These are phyloP conservation scores for Desoria tigrina DNA, from an alignment of 2,888 invertebrate genomes.

Conservation along the genomic window DNA sequence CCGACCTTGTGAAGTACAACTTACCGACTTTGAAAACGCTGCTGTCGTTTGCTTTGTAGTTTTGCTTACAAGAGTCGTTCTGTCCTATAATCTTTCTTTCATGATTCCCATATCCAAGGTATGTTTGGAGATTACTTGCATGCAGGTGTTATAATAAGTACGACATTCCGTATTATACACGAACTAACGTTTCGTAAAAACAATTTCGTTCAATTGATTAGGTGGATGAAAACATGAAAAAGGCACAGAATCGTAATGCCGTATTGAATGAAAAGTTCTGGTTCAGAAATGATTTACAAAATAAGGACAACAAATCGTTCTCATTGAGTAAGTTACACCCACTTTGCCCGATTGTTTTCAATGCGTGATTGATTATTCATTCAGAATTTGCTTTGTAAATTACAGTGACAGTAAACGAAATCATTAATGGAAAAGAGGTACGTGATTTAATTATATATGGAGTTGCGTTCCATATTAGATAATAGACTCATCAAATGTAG, in stretches of 20 bases:
- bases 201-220: constrained; percentile 52
- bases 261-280: constrained; percentile 82
- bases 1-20: constrained; percentile 94
- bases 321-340: no score
- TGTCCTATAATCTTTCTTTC: constrained; percentile 93
- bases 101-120: constrained; percentile 97
- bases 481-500: not conserved
- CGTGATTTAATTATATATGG: constrained; percentile 23
- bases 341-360: no score
- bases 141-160: not conserved
- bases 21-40: constrained; percentile 99
- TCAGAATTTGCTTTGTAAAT: no score
- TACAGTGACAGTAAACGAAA: constrained; percentile 95
- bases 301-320: constrained; percentile 61
- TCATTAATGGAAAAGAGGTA: constrained; percentile 88
- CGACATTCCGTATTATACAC: not conserved
- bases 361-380: no score
- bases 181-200: not conserved
- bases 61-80: constrained; percentile 89
- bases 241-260: constrained; percentile 89
- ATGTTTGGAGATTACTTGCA: constrained; percentile 34
- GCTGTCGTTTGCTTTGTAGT: constrained; percentile 98
- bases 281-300: constrained; percentile 67
- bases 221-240: constrained; percentile 96
- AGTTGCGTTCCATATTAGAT: not conserved